Conservation (phyloP, 2,888 invertebrate genomes). For the Metallyticus violacea region DNA sequence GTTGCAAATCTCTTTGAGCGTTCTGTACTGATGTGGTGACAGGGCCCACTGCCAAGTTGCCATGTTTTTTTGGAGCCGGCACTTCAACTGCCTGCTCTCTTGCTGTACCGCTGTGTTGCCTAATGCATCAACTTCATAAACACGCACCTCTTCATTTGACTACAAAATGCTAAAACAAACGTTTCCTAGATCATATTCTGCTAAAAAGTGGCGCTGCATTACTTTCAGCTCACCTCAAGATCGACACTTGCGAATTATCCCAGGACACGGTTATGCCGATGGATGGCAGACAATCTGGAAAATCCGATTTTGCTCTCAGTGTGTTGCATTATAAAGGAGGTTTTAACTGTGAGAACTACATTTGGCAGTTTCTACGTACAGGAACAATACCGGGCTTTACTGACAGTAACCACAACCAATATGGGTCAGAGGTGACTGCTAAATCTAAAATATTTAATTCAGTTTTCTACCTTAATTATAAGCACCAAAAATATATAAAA, state of each 20-base stretch:
- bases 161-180: too few relatives aligned
- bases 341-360: not conserved
- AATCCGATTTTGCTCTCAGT: not conserved
- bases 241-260: too few relatives aligned
- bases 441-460: too few relatives aligned
- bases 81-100: not conserved
- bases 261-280: not conserved
- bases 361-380: not conserved
- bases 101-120: not conserved
- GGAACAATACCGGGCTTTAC: too few relatives aligned
- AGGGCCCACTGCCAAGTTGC: not conserved
- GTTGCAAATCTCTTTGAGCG: not conserved
- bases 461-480: too few relatives aligned
- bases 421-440: too few relatives aligned
- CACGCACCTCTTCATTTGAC: not conserved
- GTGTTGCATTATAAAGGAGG: not conserved
- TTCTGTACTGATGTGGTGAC: not conserved
- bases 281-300: not conserved
- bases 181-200: too few relatives aligned
- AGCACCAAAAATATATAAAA: too few relatives aligned
- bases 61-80: not conserved
- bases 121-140: conserved; percentile 9
- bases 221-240: too few relatives aligned
- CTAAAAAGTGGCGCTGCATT: too few relatives aligned
- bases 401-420: too few relatives aligned